These are phyloP conservation scores for Agonopterix heracliana DNA, from an alignment of 2,888 invertebrate genomes.

Conservation along the genomic window DNA sequence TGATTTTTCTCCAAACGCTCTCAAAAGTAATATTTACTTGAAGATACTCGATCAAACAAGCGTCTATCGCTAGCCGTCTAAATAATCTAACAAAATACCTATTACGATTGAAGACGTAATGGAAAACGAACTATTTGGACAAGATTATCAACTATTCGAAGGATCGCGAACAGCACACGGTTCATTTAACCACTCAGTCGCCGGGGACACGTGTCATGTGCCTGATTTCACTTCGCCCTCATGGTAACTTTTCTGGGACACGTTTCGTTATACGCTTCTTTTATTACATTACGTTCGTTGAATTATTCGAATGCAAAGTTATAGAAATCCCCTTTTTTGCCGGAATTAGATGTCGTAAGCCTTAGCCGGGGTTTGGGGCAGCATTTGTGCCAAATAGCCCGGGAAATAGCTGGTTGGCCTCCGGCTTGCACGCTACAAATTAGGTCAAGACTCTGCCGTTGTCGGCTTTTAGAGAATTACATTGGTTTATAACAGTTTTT, in stretches of 20 bases:
- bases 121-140: no score
- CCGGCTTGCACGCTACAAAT: slow-evolving; percentile 39
- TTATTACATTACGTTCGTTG: background rate
- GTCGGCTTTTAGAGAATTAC: slow-evolving; percentile 38
- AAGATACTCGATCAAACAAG: no score
- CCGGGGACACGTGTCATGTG: slow-evolving; percentile 22
- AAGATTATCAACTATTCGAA: slow-evolving; percentile 4
- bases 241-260: slow-evolving; percentile 2
- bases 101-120: no score
- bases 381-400: slow-evolving; percentile 52
- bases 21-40: no score
- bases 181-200: slow-evolving; percentile 31
- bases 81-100: no score
- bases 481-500: background rate
- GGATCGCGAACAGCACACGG: slow-evolving; percentile 22
- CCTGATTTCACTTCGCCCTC: slow-evolving; percentile 18
- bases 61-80: no score
- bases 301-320: slow-evolving; percentile 21
- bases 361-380: slow-evolving; percentile 27
- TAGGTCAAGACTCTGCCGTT: slow-evolving; percentile 49
- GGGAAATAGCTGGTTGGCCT: slow-evolving; percentile 39
- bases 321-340: slow-evolving; percentile 39
- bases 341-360: slow-evolving; percentile 44
- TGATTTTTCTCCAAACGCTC: no score
- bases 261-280: slow-evolving; percentile 1